phyloP scores from a whole-genome alignment of 2,797 vertebrate genomes.

The Pseudocheirus occidentalis region DNA sequence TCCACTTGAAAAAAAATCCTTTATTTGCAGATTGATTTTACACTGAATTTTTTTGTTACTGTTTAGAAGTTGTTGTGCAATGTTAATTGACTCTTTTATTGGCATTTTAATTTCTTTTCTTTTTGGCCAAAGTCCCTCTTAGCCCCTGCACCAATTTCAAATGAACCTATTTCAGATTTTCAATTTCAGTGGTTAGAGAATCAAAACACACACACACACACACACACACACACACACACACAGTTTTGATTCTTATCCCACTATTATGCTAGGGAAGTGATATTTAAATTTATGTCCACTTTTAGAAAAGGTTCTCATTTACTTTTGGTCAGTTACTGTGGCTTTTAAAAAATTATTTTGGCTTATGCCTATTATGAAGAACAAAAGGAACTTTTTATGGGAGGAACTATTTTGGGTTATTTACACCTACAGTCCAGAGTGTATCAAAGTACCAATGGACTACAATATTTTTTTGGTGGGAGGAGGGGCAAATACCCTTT shows the following conservation, averaged over 20 bases:
- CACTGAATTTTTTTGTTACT: constrained; percentile 62
- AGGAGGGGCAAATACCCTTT: constrained; percentile 81
- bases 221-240: constrained; percentile 47
- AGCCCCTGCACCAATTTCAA: constrained; percentile 21
- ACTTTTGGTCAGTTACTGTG: constrained; percentile 70
- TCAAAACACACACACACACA: background rate
- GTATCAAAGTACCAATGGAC: constrained; percentile 71
- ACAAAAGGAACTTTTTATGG: constrained; percentile 75
- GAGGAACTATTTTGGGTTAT: constrained; percentile 79
- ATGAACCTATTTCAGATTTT: constrained; percentile 58
- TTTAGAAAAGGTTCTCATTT: constrained; percentile 71
- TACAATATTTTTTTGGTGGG: constrained; percentile 80
- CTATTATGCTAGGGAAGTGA: constrained; percentile 65
- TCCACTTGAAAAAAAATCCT: constrained; percentile 76
- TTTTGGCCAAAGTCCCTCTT: constrained; percentile 60
- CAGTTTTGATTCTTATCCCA: constrained; percentile 67
- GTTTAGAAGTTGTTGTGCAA: constrained; percentile 68
- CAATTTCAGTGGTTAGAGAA: constrained; percentile 52
- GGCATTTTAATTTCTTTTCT: constrained; percentile 73
- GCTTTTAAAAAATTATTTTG: constrained; percentile 70
- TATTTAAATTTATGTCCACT: constrained; percentile 71
- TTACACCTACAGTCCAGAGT: constrained; percentile 80
- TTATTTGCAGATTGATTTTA: constrained; percentile 72
- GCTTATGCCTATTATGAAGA: constrained; percentile 71
- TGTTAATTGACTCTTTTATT: constrained; percentile 69